These are phyloP conservation scores for Ommatoiulus sabulosus DNA, from an alignment of 2,888 invertebrate species.

Conservation along the genomic window DNA sequence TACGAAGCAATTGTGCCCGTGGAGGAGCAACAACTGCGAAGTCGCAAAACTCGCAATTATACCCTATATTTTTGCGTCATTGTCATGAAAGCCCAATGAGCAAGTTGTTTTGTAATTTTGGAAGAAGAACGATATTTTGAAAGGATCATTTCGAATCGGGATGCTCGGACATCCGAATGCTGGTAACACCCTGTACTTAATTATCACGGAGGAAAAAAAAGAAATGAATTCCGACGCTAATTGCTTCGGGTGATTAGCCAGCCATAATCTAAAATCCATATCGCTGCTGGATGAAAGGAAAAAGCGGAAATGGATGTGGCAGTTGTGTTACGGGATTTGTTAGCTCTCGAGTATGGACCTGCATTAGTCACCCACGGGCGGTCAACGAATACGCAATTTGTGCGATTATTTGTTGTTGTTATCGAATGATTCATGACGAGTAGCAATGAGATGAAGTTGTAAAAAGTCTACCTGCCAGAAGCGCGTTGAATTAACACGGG, in stretches of 20 bases:
- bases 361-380: background rate
- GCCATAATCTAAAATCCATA: slow-evolving; percentile 11
- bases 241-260: background rate
- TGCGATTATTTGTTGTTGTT: background rate
- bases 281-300: background rate
- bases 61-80: no score
- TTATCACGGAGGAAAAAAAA: background rate
- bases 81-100: no score
- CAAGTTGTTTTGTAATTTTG: no score
- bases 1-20: no score
- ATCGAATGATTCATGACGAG: slow-evolving; percentile 12
- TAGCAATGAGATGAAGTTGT: background rate
- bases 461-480: background rate
- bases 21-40: no score
- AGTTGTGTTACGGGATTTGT: background rate
- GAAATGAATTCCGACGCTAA: background rate
- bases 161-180: background rate
- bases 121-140: no score
- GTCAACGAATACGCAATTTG: background rate
- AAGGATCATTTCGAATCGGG: no score
- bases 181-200: background rate
- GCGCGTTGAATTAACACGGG: background rate
- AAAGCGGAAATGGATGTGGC: background rate
- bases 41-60: no score
- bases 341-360: background rate